Evolutionary conservation across 2,888 invertebrate species (phyloP), one percentile per base, ranked within the genome.

Genomic region (Rhimphoctona megacephalus): DNA sequence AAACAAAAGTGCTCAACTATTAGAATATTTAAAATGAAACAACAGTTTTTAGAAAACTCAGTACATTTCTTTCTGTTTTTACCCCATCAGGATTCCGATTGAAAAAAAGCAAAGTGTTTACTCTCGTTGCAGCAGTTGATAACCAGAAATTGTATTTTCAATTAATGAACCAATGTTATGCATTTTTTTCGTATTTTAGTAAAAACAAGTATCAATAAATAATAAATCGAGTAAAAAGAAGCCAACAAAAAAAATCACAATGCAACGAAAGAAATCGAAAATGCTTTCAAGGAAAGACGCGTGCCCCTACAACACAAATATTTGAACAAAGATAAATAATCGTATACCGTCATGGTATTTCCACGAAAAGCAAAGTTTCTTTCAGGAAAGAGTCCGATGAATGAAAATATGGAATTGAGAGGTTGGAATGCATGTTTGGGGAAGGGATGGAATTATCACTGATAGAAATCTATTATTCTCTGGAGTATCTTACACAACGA

Each of bases 401-500:
- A 22, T 33, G 73, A 54, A 52, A 52, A 54, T 17, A 33, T 67
- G 66, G 61, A 30, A 61, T 49, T 7, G 22, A 9, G 39, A 57
- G 57, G 36, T 74, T 39, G 52, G 57, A 57, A 74, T 73, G 49
- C n/a, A 72, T 22, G 8, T 7, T 17, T 39, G 52, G 9, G 39
- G 39, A 11, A 19, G 66, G n/a, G 14, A 7, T 30, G 25, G 70
- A 70, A 14, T 61, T 36, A 52, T 36, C 49, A 14, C 19, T n/a
- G 52, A 72, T 72, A 72, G 33, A 36, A 33, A 72, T 72, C 49
- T 36, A 7, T 36, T 49, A 54, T 36, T 72, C 52, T 30, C 52
- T 19, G n/a, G 52, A 52, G 36, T 52, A 52, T 72, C 54, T 72
- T 72, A 33, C 49, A 36, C 52, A 54, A 39, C 73, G 54, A 73